These are phyloP conservation scores for Mormoops blainvillei DNA, from an alignment of 2,113 vertebrate genomes.

Conservation along the genomic window DNA sequence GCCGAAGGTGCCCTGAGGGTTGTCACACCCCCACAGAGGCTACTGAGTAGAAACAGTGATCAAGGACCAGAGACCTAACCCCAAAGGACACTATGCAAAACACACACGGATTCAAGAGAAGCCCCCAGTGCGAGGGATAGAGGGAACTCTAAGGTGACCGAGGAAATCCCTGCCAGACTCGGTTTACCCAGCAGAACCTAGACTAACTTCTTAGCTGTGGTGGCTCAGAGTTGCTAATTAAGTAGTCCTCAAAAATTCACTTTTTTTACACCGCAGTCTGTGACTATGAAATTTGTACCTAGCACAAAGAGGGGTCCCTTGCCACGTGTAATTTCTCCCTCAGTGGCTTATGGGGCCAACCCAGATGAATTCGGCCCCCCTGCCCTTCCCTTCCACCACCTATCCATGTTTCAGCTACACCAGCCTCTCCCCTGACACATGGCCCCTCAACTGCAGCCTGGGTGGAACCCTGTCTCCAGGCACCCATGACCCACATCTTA, in stretches of 20 bases:
- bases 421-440: neutral
- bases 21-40: neutral
- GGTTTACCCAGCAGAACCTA: neutral
- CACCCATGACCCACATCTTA: neutral
- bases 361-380: neutral
- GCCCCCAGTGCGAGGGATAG: neutral
- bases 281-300: neutral
- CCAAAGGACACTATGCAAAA: fast-evolving
- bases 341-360: too few species aligned
- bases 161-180: neutral
- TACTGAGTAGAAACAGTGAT: neutral
- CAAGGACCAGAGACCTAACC: neutral
- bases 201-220: too few species aligned
- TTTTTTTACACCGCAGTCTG: neutral
- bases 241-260: neutral
- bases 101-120: too few species aligned
- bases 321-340: neutral
- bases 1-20: fast-evolving
- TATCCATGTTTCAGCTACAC: fast-evolving
- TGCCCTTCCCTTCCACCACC: neutral
- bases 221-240: neutral
- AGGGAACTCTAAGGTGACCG: too few species aligned
- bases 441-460: neutral
- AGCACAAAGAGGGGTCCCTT: neutral
- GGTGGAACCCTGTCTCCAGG: too few species aligned